Evolutionary conservation across 2,113 vertebrate genomes (phyloP), one percentile per base, ranked within the genome.

Genomic region (Cranoglanis bouderius): DNA sequence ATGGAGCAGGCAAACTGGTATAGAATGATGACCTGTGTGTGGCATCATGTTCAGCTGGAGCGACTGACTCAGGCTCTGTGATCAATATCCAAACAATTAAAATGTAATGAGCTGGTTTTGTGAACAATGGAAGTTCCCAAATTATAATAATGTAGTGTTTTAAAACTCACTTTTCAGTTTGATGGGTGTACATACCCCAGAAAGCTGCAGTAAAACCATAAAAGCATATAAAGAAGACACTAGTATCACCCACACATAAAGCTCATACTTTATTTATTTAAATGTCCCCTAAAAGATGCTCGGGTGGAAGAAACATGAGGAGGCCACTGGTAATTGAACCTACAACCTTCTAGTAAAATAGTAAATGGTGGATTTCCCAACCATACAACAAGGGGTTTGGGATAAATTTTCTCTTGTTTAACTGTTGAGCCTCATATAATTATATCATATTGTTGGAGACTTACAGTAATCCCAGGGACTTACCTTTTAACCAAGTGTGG

Each of bases 211-310:
- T 19, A 53, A n/a, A 32, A 35, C 29, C 57, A 74, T n/a, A 13
- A 46, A 74, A 16, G 51, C 14, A 0, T 29, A 55, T 72, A 72
- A 85, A 55, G 29, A 38, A 29, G 51, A 85, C 63, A 85, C 32
- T 8, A n/a, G 40, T 85, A 53, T 70, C 21, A 53, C 26, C 63
- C 43, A 74, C 84, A 74, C 51, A 18, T 35, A 72, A 55, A 85
- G 32, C 1, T 74, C 12, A 74, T 35, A 57, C 1, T 83, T 83
- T 85, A 72, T 72, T 85, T 85, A 74, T 85, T 74, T 55, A 75
- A 74, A 75, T 57, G 46, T 74, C 84, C 51, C 65, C 26, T 75
- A 85, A 85, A 57, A 57, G 84, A 85, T 85, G 51, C 49, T 85
- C 2, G 53, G 67, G 32, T 74, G 49, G 35, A 74, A 74, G 84